Evolutionary conservation across 2,888 invertebrate species (phyloP), one percentile per base, ranked within the genome.

Genomic region (Drosophila algonquin): DNA sequence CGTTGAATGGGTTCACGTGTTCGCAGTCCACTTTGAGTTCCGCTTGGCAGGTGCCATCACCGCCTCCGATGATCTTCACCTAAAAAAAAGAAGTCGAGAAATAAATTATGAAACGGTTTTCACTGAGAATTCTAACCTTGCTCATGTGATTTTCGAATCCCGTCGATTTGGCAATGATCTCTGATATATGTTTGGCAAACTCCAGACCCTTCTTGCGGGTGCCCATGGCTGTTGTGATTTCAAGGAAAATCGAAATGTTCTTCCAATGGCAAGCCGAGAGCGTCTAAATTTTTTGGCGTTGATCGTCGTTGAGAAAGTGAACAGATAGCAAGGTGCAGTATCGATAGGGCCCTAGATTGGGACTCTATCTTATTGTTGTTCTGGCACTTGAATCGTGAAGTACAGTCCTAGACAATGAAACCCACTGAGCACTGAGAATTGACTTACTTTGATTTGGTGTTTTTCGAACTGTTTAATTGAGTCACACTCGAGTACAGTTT

Each of bases 1-100:
- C 94, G 1, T 96, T 96, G 5, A 94, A 94, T 30, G 93, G 91
- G 91, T 98, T 98, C 1, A 95, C 91, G 89, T 97, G 96, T 76
- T 96, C 95, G 1, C 95, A 93, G 0, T 93, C 93, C 0, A 98
- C 95, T 79, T 93, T 94, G 86, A 98, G 94, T 90, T 97, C 95
- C 32, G 96, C 96, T 16, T 93, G 91, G 91, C 96, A 95, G 55
- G 93, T 93, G 1, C 98, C 97, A 85, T 95, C 93, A 21, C 94
- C 95, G 68, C 95, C 95, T 18, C 75, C 93, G 90, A 80, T 60
- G 6, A 91, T 83, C 69, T 76, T 75, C 0, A 90, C 85, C 89
- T 93, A 87, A 1, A 1, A 14, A 12, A 10, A n/a, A 9, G 35
- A 0, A n/a, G 3, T 16, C 2, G 1, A 45, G 10, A 18, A 1